Percentiles rank a stretch among this genome's conserved stretches.
Conservation (phyloP, 1,140 invertebrate species). For the Bombyx mandarina region DNA sequence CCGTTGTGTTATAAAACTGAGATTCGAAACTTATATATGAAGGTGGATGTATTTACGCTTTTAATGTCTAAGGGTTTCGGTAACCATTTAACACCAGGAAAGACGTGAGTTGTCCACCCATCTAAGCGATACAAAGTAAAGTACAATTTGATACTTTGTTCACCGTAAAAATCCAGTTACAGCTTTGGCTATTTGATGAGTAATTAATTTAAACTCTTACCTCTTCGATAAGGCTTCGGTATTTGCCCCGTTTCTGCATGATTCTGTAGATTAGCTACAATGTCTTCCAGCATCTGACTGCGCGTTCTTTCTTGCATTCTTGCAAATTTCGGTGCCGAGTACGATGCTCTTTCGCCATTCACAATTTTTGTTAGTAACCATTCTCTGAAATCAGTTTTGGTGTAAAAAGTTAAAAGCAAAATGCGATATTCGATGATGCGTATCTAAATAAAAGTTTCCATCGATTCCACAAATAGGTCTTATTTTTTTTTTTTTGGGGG, state of each 20-base stretch:
- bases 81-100: no score
- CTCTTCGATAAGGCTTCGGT: conserved; percentile 91
- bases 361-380: conserved; percentile 98
- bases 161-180: no score
- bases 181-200: no score
- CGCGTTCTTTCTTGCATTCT: conserved; percentile 93
- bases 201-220: conserved; percentile 51
- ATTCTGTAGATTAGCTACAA: conserved; percentile 93
- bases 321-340: conserved; percentile 97
- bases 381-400: conserved; percentile 76
- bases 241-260: conserved; percentile 96
- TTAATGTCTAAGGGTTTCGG: no score
- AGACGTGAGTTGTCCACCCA: no score
- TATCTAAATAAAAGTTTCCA: neutral
- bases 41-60: no score
- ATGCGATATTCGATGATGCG: neutral
- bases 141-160: no score
- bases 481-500: no score
- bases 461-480: no score
- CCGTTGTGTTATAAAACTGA: neutral
- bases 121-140: no score
- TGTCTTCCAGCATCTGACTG: conserved; percentile 94
- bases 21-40: no score
- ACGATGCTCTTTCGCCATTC: conserved; percentile 96
- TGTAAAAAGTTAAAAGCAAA: neutral